Conservation (phyloP, 2,888 invertebrate species). For the Flexamia atlantica region DNA sequence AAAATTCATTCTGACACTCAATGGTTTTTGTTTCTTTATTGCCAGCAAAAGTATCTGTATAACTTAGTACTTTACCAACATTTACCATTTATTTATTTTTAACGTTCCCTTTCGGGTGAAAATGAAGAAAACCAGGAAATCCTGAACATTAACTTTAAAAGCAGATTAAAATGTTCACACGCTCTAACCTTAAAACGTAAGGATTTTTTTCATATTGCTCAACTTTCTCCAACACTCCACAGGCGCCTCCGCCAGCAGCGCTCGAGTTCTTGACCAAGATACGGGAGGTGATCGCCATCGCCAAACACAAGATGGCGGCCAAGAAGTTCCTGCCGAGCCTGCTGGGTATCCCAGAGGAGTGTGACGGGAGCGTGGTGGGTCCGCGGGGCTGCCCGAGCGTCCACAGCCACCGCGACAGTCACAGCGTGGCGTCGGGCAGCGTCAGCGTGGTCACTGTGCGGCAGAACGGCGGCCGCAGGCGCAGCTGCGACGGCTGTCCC, state of each 20-base stretch:
- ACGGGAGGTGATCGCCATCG: constrained; percentile 92
- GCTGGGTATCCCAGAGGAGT: constrained; percentile 89
- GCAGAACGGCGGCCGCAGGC: constrained; percentile 18
- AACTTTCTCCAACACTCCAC: constrained; percentile 72
- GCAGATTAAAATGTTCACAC: too few species aligned
- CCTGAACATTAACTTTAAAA: too few species aligned
- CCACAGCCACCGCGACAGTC: constrained; percentile 13
- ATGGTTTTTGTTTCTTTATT: too few species aligned
- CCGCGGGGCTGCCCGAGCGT: not conserved
- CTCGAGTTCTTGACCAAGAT: constrained; percentile 93
- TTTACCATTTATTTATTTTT: too few species aligned
- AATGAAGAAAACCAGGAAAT: too few species aligned
- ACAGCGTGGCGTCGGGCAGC: constrained; percentile 57
- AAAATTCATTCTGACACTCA: too few species aligned
- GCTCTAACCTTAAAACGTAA: too few species aligned
- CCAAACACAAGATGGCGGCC: constrained; percentile 91
- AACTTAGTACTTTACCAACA: too few species aligned
- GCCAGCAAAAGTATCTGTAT: too few species aligned
- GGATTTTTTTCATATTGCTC: constrained; percentile 61
- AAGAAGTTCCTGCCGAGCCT: constrained; percentile 89
- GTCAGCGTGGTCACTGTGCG: constrained; percentile 60
- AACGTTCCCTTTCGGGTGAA: too few species aligned
- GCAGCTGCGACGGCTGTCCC: constrained; percentile 65
- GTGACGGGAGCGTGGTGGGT: constrained; percentile 44
- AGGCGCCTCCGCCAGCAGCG: constrained; percentile 94